phyloP scores from a whole-genome alignment of 2,888 invertebrate genomes.

The Bombylius major region DNA sequence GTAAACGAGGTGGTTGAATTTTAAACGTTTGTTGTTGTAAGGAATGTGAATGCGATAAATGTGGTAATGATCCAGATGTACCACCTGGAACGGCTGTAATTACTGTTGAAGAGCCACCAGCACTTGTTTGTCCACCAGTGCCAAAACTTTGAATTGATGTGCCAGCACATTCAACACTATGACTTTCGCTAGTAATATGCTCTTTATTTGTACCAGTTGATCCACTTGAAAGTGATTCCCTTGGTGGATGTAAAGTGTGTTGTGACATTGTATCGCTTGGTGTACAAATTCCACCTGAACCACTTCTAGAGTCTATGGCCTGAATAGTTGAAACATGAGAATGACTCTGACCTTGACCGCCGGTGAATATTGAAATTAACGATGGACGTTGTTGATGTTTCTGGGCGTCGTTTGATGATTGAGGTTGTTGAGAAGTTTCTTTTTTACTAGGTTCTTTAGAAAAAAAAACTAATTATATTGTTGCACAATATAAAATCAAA shows the following conservation, averaged over 20 bases:
- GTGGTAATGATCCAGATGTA: slow-evolving; percentile 31
- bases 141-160: slow-evolving; percentile 17
- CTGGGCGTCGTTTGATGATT: slow-evolving; percentile 38
- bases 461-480: not conserved
- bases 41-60: slow-evolving; percentile 38
- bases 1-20: slow-evolving; percentile 50
- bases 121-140: slow-evolving; percentile 11
- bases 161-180: slow-evolving; percentile 30
- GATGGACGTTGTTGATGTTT: slow-evolving; percentile 51
- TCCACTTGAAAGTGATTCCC: slow-evolving; percentile 48
- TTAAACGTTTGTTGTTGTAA: slow-evolving; percentile 33
- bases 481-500: not conserved
- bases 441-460: slow-evolving; percentile 30
- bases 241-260: slow-evolving; percentile 37
- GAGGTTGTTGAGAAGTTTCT: slow-evolving; percentile 33
- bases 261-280: slow-evolving; percentile 37
- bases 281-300: slow-evolving; percentile 35
- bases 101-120: slow-evolving; percentile 8
- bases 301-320: slow-evolving; percentile 35
- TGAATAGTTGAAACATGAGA: slow-evolving; percentile 31
- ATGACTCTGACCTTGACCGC: slow-evolving; percentile 39
- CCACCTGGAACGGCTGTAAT: slow-evolving; percentile 22
- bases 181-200: slow-evolving; percentile 33
- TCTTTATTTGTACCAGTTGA: slow-evolving; percentile 43
- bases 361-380: slow-evolving; percentile 53